Conservation (phyloP, 2,888 invertebrate species). For the Erebia palarica region DNA sequence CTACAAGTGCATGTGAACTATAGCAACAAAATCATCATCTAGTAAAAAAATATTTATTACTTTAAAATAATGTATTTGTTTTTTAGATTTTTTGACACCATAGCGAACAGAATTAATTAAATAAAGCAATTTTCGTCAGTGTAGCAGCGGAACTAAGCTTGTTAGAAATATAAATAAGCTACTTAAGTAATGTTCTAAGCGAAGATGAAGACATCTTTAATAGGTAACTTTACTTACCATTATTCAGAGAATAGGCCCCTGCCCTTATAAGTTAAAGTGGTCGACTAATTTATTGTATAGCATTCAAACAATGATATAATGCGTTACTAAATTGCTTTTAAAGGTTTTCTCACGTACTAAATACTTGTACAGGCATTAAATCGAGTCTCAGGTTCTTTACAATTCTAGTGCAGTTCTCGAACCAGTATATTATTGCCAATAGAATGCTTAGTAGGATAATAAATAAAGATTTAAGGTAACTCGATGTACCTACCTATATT, state of each 20-base stretch:
- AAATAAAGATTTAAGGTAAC: slow-evolving; percentile 13
- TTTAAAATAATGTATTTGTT: no score
- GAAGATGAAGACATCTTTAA: slow-evolving; percentile 32
- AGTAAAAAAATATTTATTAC: no score
- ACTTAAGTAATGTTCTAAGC: slow-evolving; percentile 26
- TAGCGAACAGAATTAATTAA: no score
- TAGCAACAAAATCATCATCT: no score
- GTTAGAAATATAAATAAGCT: not conserved
- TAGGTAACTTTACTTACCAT: slow-evolving; percentile 25
- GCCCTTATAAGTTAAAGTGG: slow-evolving; percentile 27
- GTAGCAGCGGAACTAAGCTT: no score
- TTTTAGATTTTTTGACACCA: no score
- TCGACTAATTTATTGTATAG: slow-evolving; percentile 38
- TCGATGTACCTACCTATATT: no score
- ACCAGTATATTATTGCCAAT: slow-evolving; percentile 31
- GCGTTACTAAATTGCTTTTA: slow-evolving; percentile 28
- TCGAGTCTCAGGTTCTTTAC: slow-evolving; percentile 29
- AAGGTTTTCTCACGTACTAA: slow-evolving; percentile 38
- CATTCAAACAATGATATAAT: slow-evolving; percentile 24
- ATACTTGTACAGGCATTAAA: slow-evolving; percentile 29
- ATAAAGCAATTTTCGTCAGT: not conserved
- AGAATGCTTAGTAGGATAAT: slow-evolving; percentile 13
- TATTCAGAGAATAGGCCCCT: slow-evolving; percentile 26
- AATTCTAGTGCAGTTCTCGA: slow-evolving; percentile 34
- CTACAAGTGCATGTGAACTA: no score